Conservation (phyloP, 1,140 invertebrate genomes). For the Oncopodura yosiiana region DNA sequence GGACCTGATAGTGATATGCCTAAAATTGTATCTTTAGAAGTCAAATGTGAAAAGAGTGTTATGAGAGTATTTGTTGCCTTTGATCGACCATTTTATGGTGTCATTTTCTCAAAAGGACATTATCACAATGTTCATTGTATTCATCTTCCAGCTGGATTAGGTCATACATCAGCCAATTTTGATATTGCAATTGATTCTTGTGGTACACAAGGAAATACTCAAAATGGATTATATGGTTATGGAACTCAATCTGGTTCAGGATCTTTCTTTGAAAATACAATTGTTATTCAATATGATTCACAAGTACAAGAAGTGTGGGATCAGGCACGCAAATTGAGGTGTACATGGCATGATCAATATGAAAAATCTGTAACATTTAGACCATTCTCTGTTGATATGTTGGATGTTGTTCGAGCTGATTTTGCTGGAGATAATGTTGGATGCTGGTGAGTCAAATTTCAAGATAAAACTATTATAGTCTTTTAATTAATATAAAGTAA, state of each 20-base stretch:
- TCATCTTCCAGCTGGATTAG: constrained; percentile 75
- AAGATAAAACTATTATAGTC: too few species aligned
- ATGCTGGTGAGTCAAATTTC: too few species aligned
- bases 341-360: constrained; percentile 92
- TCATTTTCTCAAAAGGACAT: constrained; percentile 85
- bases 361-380: constrained; percentile 90
- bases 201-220: constrained; percentile 80
- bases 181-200: constrained; percentile 83
- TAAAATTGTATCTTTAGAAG: constrained; percentile 79
- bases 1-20: constrained; percentile 62
- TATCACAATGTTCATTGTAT: constrained; percentile 87
- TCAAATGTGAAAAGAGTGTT: constrained; percentile 85
- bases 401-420: constrained; percentile 83
- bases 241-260: constrained; percentile 75
- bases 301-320: constrained; percentile 95
- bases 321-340: constrained; percentile 79
- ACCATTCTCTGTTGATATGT: constrained; percentile 89
- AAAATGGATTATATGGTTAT: constrained; percentile 73
- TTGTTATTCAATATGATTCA: constrained; percentile 87
- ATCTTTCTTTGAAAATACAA: constrained; percentile 89
- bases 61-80: constrained; percentile 89
- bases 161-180: constrained; percentile 73
- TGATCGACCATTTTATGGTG: constrained; percentile 88
- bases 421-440: constrained; percentile 92
- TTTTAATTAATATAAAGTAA: too few species aligned